phyloP scores from a whole-genome alignment of 2,113 vertebrate genomes.

The Channa argus region DNA sequence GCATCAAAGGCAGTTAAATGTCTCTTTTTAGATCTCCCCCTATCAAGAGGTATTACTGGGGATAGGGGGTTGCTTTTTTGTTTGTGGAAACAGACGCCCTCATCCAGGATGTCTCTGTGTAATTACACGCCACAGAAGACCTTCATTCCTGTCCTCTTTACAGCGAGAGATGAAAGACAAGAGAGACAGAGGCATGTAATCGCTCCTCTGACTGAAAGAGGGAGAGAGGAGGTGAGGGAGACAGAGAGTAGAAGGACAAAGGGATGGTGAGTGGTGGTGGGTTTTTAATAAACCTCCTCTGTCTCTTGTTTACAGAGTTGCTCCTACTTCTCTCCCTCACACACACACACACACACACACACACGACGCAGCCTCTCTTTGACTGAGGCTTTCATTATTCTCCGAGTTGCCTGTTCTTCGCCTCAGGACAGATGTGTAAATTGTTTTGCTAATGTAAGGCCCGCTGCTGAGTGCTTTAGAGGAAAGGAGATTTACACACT shows the following conservation, averaged over 20 bases:
- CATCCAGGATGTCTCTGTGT: constrained; percentile 81
- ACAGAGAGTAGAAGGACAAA: constrained; percentile 73
- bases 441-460: constrained; percentile 81
- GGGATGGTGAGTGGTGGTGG: constrained; percentile 68
- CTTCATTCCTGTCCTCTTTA: constrained; percentile 80
- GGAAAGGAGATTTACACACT: constrained; percentile 76
- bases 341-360: constrained; percentile 33
- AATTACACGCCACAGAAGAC: constrained; percentile 81
- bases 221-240: constrained; percentile 65
- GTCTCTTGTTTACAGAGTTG: constrained; percentile 75
- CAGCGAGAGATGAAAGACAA: constrained; percentile 78
- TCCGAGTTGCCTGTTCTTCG: constrained; percentile 61
- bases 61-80: constrained; percentile 56
- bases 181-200: constrained; percentile 80
- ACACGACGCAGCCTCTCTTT: constrained; percentile 40
- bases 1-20: constrained; percentile 76
- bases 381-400: constrained; percentile 78
- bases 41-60: constrained; percentile 78
- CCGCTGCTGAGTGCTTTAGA: constrained; percentile 62
- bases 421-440: constrained; percentile 85
- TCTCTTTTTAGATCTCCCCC: constrained; percentile 70
- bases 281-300: constrained; percentile 78
- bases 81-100: constrained; percentile 78
- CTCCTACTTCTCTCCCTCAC: constrained; percentile 28
- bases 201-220: constrained; percentile 69